Evolutionary conservation across 2,113 vertebrate species (phyloP), one percentile per base, ranked within the genome.

Genomic region (Colaptes auratus): DNA sequence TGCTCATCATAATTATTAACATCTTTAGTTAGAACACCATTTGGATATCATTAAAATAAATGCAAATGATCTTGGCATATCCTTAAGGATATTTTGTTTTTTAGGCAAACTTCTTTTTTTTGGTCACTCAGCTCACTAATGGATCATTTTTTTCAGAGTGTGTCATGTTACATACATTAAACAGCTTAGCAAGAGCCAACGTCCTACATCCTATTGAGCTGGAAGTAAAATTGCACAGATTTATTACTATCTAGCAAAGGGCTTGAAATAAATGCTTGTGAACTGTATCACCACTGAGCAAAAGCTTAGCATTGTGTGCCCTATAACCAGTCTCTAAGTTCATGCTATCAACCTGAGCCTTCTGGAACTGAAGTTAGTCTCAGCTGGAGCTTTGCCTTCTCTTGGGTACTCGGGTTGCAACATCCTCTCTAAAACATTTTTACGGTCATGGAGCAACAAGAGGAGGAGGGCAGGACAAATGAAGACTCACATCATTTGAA

Each of bases 41-140:
- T 95, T 86, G 73, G 79, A 73, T 78, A 75, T 33, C 19, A 85
- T 91, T 93, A 90, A 78, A 87, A 86, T 58, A 90, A 94, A 90
- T 25, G 44, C 63, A 94, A 93, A 86, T 1, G 0, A 58, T 50
- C 36, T 61, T 85, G 55, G 64, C 58, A 16, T 59, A 21, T 33
- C 30, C 61, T 75, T 88, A 63, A 55, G n/a, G 23, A 59, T 44
- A 21, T 30, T 56, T 56, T 59, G n/a, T 48, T 61, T 75, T 81
- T 84, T 35, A 82, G n/a, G 42, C 31, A n/a, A 0, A 0, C 3
- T 21, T 50, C 82, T 23, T 4, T 21, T 39, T 87, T 91, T 85
- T 85, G 36, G 59, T 73, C 60, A 53, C 31, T 88, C 36, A 39
- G 65, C 44, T 91, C 65, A 50, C 15, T 74, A 59, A 87, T 80